Evolutionary conservation across 2,113 vertebrate genomes (phyloP).

Genomic region (Calidris pygmaea): DNA sequence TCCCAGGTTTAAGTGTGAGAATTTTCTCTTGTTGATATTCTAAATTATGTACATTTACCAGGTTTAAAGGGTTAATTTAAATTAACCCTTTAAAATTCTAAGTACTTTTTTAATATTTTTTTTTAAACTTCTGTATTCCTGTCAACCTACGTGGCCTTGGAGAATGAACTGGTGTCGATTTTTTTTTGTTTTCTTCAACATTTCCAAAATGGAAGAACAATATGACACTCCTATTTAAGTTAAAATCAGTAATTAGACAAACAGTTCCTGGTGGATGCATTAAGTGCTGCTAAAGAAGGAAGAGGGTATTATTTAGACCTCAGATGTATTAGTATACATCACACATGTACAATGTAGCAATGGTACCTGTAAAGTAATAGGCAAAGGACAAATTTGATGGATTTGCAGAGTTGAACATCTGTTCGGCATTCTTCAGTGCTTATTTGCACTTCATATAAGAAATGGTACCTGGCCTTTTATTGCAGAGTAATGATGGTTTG

Average conservation of each 20-base stretch:
- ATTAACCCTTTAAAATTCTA: background rate
- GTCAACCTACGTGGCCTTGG: background rate
- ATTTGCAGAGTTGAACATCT: background rate
- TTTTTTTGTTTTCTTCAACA: background rate
- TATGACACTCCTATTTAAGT: background rate
- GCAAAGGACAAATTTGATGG: background rate
- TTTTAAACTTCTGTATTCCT: background rate
- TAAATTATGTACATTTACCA: background rate
- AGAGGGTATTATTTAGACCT: background rate
- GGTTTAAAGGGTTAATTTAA: no score
- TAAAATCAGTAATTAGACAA: background rate
- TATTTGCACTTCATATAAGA: background rate
- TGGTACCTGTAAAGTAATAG: background rate
- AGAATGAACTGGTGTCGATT: background rate
- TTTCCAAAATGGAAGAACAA: background rate
- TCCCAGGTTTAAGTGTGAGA: background rate
- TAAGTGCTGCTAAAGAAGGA: background rate
- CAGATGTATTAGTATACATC: background rate
- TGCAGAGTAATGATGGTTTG: background rate
- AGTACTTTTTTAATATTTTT: background rate
- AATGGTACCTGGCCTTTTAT: background rate
- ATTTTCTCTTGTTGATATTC: background rate
- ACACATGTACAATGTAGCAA: background rate
- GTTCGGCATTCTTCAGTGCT: background rate
- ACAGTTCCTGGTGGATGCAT: background rate